Conservation (phyloP, 2,888 invertebrate genomes). For the Himalopsyche tibetana region DNA sequence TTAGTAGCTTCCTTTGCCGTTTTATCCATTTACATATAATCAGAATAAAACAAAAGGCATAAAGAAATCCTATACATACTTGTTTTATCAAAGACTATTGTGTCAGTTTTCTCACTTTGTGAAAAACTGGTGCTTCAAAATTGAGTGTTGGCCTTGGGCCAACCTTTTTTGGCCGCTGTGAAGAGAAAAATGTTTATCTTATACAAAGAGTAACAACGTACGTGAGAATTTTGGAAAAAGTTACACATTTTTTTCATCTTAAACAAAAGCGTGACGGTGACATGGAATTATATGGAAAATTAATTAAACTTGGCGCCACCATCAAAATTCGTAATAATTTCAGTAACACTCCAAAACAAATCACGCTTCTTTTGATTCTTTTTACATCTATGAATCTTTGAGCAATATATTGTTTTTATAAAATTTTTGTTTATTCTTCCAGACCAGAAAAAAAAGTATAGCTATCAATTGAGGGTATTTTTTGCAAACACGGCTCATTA, state of each 20-base stretch:
- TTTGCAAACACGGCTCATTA: too few species aligned
- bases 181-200: slow-evolving; percentile 3
- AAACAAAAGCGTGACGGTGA: neutral
- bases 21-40: neutral
- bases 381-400: too few species aligned
- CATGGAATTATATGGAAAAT: neutral
- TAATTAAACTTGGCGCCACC: neutral
- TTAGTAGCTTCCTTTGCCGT: neutral
- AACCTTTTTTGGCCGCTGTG: slow-evolving; percentile 19
- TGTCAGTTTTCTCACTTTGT: neutral
- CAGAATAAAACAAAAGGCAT: slow-evolving; percentile 4
- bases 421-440: too few species aligned
- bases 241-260: neutral
- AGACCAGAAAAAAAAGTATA: too few species aligned
- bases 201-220: slow-evolving; percentile 1
- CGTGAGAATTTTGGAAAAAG: neutral
- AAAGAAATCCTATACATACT: neutral
- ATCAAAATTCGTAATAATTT: neutral
- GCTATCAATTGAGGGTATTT: too few species aligned
- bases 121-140: neutral
- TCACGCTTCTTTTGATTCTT: neutral
- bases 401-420: too few species aligned
- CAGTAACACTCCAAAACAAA: neutral
- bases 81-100: slow-evolving; percentile 1
- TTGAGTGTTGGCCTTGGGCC: slow-evolving; percentile 5